These are phyloP conservation scores for Muscicapa adusta DNA, from an alignment of 2,113 vertebrate species.

Conservation along the genomic window DNA sequence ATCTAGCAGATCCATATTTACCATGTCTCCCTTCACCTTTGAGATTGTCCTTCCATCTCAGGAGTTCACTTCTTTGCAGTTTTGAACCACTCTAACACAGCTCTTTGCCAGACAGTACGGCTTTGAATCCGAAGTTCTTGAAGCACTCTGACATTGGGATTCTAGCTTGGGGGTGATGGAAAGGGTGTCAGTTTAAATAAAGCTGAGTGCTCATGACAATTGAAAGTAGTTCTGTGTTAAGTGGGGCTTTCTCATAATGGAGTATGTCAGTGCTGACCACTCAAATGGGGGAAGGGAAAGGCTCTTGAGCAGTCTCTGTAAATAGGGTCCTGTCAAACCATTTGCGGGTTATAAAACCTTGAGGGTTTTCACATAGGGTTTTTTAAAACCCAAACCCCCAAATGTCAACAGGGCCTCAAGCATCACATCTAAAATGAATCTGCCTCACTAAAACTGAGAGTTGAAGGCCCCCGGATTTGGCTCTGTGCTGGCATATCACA, in stretches of 20 bases:
- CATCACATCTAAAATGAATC: neutral
- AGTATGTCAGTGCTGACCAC: slow-evolving; percentile 51
- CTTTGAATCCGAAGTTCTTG: slow-evolving; percentile 36
- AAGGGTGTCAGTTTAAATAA: slow-evolving; percentile 65
- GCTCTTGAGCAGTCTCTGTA: neutral
- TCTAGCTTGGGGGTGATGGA: slow-evolving; percentile 64
- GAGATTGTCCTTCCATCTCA: neutral
- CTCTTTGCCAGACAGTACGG: slow-evolving; percentile 4
- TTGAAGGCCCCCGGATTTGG: neutral
- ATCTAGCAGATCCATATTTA: neutral
- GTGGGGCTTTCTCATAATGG: slow-evolving; percentile 40
- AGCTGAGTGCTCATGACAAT: slow-evolving; percentile 57
- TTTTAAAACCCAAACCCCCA: neutral
- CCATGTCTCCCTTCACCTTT: neutral
- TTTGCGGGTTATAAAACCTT: slow-evolving; percentile 25
- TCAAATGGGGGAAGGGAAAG: slow-evolving; percentile 22
- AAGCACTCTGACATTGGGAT: slow-evolving; percentile 55
- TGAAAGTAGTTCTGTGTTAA: slow-evolving; percentile 51
- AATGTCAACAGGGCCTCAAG: neutral
- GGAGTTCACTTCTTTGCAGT: neutral
- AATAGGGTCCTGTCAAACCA: slow-evolving; percentile 42
- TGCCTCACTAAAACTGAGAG: neutral
- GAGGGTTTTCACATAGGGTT: neutral
- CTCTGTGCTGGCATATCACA: neutral
- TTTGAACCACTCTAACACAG: neutral